Evolutionary conservation across 2,888 invertebrate species (phyloP).

Genomic region (Stenichneumon culpator): DNA sequence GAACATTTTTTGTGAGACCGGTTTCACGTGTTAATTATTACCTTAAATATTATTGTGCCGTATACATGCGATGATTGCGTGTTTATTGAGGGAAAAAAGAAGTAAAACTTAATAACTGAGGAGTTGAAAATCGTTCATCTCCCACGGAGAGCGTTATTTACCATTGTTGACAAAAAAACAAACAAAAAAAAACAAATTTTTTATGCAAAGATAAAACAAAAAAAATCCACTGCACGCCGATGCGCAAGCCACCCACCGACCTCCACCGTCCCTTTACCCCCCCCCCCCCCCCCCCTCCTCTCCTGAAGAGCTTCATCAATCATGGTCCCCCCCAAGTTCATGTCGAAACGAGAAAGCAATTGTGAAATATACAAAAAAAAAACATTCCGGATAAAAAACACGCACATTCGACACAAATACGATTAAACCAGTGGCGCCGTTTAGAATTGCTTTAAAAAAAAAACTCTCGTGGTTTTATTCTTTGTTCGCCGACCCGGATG

Average conservation of each 20-base stretch:
- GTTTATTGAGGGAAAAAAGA: slow-evolving; percentile 77
- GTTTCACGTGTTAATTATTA: slow-evolving; percentile 68
- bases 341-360: slow-evolving; percentile 22
- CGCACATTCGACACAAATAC: slow-evolving; percentile 79
- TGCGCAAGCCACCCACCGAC: slow-evolving; percentile 17
- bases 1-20: slow-evolving; percentile 64
- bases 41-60: slow-evolving; percentile 71
- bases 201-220: slow-evolving; percentile 60
- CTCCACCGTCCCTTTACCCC: not conserved
- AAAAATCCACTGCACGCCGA: slow-evolving; percentile 46
- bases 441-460: slow-evolving; percentile 35
- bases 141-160: slow-evolving; percentile 67
- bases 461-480: slow-evolving; percentile 25
- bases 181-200: slow-evolving; percentile 57
- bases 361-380: slow-evolving; percentile 19
- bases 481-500: slow-evolving; percentile 40
- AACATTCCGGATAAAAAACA: slow-evolving; percentile 74
- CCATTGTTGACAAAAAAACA: slow-evolving; percentile 64
- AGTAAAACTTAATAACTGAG: slow-evolving; percentile 58
- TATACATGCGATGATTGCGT: slow-evolving; percentile 80
- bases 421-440: slow-evolving; percentile 52
- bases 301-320: slow-evolving; percentile 1
- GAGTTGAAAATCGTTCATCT: slow-evolving; percentile 66
- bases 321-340: not conserved
- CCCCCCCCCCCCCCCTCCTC: not conserved